Evolutionary conservation across 2,113 vertebrate species (phyloP).

Genomic region (Urocitellus parryii): DNA sequence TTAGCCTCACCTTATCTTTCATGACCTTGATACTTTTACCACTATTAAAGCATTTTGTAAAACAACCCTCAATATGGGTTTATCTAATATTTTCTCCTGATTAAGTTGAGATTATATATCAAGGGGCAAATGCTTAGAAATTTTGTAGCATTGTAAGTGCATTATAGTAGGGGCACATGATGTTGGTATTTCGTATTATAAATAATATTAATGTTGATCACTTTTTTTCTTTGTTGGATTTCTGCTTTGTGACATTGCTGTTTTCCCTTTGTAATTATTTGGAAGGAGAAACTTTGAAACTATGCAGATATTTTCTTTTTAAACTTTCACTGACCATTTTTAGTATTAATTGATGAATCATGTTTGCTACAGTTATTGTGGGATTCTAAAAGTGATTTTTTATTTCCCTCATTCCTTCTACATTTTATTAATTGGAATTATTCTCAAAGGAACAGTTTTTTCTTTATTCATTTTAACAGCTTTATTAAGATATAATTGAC

Average conservation of each 20-base stretch:
- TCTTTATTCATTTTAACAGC: constrained; percentile 6
- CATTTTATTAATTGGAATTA: neutral
- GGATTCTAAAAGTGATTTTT: neutral
- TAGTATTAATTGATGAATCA: constrained; percentile 15
- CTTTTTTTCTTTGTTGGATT: neutral
- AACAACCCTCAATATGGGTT: neutral
- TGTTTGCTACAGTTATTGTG: neutral
- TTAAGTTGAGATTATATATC: neutral
- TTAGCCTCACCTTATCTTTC: constrained; percentile 3
- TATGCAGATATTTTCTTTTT: neutral
- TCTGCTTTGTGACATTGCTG: neutral
- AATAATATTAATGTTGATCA: neutral
- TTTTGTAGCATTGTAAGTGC: neutral
- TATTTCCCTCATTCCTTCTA: neutral
- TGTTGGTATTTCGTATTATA: neutral
- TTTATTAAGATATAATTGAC: constrained; percentile 31
- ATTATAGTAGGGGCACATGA: neutral
- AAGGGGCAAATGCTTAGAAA: neutral
- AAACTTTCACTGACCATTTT: neutral
- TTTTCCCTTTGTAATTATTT: constrained; percentile 39
- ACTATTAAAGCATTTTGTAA: neutral
- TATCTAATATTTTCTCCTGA: neutral
- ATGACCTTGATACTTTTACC: neutral
- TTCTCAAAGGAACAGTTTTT: neutral
- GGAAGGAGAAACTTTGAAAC: neutral